Percentiles rank a stretch among this genome's conserved stretches.
phyloP scores from a whole-genome alignment of 2,888 invertebrate genomes.

The Kryphioiulus occultus region DNA sequence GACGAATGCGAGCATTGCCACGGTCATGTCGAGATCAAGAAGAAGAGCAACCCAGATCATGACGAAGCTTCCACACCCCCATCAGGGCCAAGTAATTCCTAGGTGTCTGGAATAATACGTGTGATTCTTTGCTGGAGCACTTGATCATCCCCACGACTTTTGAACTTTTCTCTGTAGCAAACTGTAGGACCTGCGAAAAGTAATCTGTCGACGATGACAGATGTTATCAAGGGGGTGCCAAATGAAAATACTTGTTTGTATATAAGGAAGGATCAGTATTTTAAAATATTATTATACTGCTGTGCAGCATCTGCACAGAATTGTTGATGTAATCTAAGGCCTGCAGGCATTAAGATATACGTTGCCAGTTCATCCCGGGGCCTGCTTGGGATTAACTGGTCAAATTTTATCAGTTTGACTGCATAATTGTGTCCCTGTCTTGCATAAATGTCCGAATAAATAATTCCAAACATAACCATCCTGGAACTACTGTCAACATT shows the following conservation, averaged over 20 bases:
- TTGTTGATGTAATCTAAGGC: neutral
- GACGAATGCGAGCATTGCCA: conserved; percentile 88
- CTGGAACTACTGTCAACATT: too few relatives aligned
- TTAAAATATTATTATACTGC: neutral
- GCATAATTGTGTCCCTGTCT: neutral
- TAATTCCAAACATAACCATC: neutral
- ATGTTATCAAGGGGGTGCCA: neutral
- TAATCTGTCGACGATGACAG: neutral
- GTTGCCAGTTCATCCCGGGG: neutral
- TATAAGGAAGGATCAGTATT: neutral
- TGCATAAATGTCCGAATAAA: neutral
- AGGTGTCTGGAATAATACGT: neutral
- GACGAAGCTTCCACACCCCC: neutral
- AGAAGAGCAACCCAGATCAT: conserved; percentile 54
- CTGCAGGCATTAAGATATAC: neutral
- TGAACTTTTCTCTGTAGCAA: neutral
- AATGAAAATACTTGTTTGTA: neutral
- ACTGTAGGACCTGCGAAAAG: neutral
- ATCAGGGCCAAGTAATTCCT: too few relatives aligned
- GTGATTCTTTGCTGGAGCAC: neutral
- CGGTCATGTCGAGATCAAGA: conserved; percentile 77
- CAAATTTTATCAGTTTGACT: neutral
- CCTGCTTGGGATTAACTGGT: neutral
- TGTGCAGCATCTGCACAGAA: neutral
- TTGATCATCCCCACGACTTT: neutral